Conservation (phyloP, 2,888 invertebrate genomes). For the Geophilus truncorum region DNA sequence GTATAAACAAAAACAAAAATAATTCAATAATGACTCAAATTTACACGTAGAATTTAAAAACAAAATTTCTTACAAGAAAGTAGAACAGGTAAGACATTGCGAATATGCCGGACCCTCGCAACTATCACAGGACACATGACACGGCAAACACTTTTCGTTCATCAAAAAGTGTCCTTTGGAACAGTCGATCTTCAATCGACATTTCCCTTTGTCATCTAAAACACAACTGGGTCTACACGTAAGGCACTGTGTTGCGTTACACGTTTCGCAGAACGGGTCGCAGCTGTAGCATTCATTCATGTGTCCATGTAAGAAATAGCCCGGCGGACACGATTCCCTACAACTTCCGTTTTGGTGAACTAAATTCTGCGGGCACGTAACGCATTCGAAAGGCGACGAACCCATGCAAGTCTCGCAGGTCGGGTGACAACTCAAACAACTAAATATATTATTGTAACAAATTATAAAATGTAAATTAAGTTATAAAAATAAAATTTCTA, state of each 20-base stretch:
- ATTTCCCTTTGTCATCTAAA: background rate
- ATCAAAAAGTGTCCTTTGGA: background rate
- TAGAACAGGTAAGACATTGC: slow-evolving; percentile 75
- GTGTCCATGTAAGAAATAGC: slow-evolving; percentile 70
- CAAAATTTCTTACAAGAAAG: slow-evolving; percentile 56
- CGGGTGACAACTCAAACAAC: slow-evolving; percentile 61
- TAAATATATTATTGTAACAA: background rate
- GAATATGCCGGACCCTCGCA: slow-evolving; percentile 71
- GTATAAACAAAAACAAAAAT: background rate
- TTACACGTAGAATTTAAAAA: too few species aligned
- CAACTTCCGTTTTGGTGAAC: slow-evolving; percentile 62
- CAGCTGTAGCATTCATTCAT: slow-evolving; percentile 57
- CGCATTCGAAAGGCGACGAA: slow-evolving; percentile 31
- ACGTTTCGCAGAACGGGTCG: slow-evolving; percentile 15
- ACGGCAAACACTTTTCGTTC: slow-evolving; percentile 58
- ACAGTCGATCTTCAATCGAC: background rate
- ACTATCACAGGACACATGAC: slow-evolving; percentile 72
- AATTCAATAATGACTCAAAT: background rate
- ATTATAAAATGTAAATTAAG: background rate
- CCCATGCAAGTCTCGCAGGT: slow-evolving; percentile 61
- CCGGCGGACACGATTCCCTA: slow-evolving; percentile 62
- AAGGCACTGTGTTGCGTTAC: slow-evolving; percentile 27
- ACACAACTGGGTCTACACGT: background rate
- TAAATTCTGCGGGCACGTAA: slow-evolving; percentile 34
- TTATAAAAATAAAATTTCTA: slow-evolving; percentile 43